These are phyloP conservation scores for Takifugu flavidus DNA, from an alignment of 2,113 vertebrate genomes.

Conservation along the genomic window DNA sequence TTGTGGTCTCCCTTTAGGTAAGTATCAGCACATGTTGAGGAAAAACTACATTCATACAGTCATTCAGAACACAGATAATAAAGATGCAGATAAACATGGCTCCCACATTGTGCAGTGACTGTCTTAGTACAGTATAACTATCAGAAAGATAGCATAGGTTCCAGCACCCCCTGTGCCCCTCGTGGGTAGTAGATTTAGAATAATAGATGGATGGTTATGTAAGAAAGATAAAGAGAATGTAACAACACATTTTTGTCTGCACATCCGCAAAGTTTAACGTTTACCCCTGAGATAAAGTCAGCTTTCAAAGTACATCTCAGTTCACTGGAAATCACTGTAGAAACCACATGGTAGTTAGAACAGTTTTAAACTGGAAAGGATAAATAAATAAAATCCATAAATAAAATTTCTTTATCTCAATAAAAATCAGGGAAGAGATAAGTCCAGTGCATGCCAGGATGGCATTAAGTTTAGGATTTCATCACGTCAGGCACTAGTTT, in stretches of 20 bases:
- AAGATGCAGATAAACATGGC: not conserved
- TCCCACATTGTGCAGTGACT: not conserved
- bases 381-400: not conserved
- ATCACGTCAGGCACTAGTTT: not conserved
- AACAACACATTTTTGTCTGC: no score
- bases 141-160: not conserved
- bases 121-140: not conserved
- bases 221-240: no score
- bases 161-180: no score
- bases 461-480: not conserved
- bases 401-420: not conserved
- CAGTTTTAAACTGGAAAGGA: not conserved
- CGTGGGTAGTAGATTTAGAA: no score
- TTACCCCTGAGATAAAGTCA: no score
- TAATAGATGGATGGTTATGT: no score
- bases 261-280: no score
- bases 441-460: not conserved
- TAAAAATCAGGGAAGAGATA: not conserved
- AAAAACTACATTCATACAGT: conserved; percentile 8
- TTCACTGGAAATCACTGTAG: no score
- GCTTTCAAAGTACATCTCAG: no score
- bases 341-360: no score
- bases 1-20: no score
- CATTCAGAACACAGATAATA: conserved; percentile 1
- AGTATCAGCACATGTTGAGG: not conserved